phyloP scores from a whole-genome alignment of 2,888 invertebrate genomes.

The Lasioglossum figueresi region DNA sequence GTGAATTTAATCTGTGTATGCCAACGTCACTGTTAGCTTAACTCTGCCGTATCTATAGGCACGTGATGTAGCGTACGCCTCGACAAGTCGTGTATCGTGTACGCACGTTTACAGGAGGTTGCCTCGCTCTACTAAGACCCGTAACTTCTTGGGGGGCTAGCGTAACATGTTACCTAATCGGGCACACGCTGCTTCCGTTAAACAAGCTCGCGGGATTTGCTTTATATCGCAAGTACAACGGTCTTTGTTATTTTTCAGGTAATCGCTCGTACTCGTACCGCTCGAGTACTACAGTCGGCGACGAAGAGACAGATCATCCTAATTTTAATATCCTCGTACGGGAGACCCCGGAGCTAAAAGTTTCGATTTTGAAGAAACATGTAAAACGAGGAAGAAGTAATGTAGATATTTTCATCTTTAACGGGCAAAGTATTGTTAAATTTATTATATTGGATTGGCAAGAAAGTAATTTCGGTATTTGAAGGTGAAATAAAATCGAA shows the following conservation, averaged over 20 bases:
- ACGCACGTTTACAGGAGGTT: slow-evolving; percentile 62
- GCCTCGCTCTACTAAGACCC: slow-evolving; percentile 65
- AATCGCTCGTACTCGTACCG: background rate
- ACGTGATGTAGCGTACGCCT: slow-evolving; percentile 36
- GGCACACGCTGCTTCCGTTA: slow-evolving; percentile 49
- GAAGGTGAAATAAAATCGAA: no score
- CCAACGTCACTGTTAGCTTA: slow-evolving; percentile 40
- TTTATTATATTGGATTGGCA: no score
- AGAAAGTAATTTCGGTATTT: no score
- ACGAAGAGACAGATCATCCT: no score
- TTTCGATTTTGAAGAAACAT: no score
- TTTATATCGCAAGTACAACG: background rate
- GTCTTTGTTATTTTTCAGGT: background rate
- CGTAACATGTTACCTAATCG: slow-evolving; percentile 76
- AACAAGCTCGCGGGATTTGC: slow-evolving; percentile 22
- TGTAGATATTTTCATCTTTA: no score
- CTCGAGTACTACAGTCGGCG: background rate
- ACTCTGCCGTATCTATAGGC: slow-evolving; percentile 27
- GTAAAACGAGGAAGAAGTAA: no score
- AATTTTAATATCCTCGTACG: no score
- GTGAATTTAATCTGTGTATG: slow-evolving; percentile 39
- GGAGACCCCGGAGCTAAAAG: no score
- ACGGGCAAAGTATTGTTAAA: no score
- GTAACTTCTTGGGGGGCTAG: slow-evolving; percentile 67
- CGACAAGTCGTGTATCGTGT: slow-evolving; percentile 50